Base-by-base conservation (phyloP, 2,888 invertebrate genomes). In the Caenorhabditis zanzibari region DNA sequence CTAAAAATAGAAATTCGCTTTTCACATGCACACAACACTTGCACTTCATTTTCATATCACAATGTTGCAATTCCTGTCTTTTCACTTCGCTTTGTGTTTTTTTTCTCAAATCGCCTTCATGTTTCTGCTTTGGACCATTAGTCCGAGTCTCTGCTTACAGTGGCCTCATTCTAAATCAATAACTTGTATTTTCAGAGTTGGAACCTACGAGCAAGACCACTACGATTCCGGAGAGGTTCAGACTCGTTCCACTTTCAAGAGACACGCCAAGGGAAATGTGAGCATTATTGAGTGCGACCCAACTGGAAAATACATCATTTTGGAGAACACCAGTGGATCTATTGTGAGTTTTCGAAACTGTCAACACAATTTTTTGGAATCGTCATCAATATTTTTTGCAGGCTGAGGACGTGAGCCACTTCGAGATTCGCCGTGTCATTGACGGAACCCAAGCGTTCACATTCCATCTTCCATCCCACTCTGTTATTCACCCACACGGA, bases 241-340 rank as follows among this genome's bases (percentile, higher is more conserved):
- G 35, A 81, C 81, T 32, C 77, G 69, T 12, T 79, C 81, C 35
- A 83, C 84, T 1, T 85, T 85, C 81, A 85, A 69, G 72, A 73
- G 71, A 63, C 77, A 82, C 79, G 85, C 86, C 52, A 85, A 86
- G 63, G 94, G 94, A 41, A 93, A 93, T 24, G 90, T 93, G 63
- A 90, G 92, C 79, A 93, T 93, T 74, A 71, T 92, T 35, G 93
- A 94, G 86, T 93, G 93, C 71, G 90, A 92, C 74, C 93, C 93
- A 9, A 93, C 93, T 79, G 94, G 94, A 66, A 93, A 93, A 81
- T 94, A 90, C 90, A 92, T 94, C 85, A 88, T 92, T 35, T 84
- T 94, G 19, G 94, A 94, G 90, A 94, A 94, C 90, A 94, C 93
- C 19, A 91, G 92, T 64, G 89, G 92, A 47, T 68, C 83, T 38